Percentiles rank a stretch among this genome's conserved stretches.
Conservation (phyloP, 2,113 vertebrate species). For the Rhinolophus ferrumequinum region DNA sequence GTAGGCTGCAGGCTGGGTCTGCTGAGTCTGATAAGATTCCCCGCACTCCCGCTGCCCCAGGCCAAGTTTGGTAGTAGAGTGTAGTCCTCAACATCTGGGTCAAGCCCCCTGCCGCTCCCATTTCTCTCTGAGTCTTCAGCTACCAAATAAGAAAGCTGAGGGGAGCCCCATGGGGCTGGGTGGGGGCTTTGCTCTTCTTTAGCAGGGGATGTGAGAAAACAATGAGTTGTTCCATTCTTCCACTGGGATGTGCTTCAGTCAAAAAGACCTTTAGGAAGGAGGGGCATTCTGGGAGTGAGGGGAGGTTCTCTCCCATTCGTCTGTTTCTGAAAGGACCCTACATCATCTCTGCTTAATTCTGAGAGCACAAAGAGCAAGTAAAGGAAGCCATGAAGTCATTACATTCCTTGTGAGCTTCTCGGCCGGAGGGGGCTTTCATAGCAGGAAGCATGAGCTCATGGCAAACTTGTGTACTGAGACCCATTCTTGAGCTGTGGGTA, state of each 20-base stretch:
- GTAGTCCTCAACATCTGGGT: not conserved
- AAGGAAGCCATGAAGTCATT: conserved; percentile 66
- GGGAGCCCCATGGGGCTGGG: not conserved
- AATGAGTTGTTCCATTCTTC: not conserved
- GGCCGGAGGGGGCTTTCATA: not conserved
- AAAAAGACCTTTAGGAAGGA: not conserved
- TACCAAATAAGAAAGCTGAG: conserved; percentile 2
- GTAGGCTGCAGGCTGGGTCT: not conserved
- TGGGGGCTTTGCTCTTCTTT: not conserved
- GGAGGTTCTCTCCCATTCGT: not conserved
- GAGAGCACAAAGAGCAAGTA: conserved; percentile 67
- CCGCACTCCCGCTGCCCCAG: not conserved
- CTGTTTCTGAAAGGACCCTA: conserved; percentile 40
- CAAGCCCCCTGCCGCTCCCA: not conserved
- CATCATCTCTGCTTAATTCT: conserved; percentile 13
- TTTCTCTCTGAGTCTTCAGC: not conserved
- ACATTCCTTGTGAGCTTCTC: conserved; percentile 47
- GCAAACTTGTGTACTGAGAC: conserved; percentile 35
- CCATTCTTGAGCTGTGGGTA: conserved; percentile 50
- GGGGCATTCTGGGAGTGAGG: not conserved
- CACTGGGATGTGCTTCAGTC: not conserved
- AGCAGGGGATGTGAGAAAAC: not conserved
- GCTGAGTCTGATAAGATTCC: conserved; percentile 52
- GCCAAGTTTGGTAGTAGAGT: conserved; percentile 12
- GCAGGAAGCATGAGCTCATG: conserved; percentile 77